Conservation (phyloP, 2,797 vertebrate genomes). For the Australoheros facetus region DNA sequence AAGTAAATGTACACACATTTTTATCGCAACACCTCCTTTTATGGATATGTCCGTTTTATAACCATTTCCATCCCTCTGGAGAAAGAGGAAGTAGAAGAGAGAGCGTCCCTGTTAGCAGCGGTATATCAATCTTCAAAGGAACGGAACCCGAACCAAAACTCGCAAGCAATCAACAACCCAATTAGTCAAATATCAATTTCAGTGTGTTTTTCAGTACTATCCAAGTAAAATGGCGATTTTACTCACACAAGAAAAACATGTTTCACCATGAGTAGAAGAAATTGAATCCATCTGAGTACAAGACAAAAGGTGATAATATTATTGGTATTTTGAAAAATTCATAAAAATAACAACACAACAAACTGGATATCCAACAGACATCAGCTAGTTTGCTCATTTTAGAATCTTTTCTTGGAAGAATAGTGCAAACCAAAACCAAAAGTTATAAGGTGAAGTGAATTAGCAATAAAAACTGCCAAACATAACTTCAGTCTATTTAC, state of each 20-base stretch:
- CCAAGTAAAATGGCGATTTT: slow-evolving; percentile 72
- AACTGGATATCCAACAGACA: slow-evolving; percentile 75
- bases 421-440: slow-evolving; percentile 71
- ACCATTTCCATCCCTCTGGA: slow-evolving; percentile 52
- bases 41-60: slow-evolving; percentile 77
- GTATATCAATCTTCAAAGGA: slow-evolving; percentile 71
- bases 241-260: slow-evolving; percentile 77
- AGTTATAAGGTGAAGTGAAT: slow-evolving; percentile 63
- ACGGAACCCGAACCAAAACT: slow-evolving; percentile 54
- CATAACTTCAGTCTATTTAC: slow-evolving; percentile 75
- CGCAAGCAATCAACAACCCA: slow-evolving; percentile 66
- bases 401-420: slow-evolving; percentile 73
- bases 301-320: slow-evolving; percentile 74
- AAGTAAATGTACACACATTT: slow-evolving; percentile 90
- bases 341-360: slow-evolving; percentile 72
- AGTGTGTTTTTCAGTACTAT: slow-evolving; percentile 59
- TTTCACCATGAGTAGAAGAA: slow-evolving; percentile 78
- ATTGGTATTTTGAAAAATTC: slow-evolving; percentile 68
- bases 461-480: slow-evolving; percentile 72
- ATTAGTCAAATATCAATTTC: slow-evolving; percentile 44
- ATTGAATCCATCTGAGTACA: slow-evolving; percentile 75
- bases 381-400: slow-evolving; percentile 67
- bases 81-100: slow-evolving; percentile 56
- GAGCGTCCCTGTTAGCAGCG: slow-evolving; percentile 83
- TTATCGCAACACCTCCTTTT: slow-evolving; percentile 80